phyloP scores from a whole-genome alignment of 2,113 vertebrate genomes.

The Dasypus novemcinctus region DNA sequence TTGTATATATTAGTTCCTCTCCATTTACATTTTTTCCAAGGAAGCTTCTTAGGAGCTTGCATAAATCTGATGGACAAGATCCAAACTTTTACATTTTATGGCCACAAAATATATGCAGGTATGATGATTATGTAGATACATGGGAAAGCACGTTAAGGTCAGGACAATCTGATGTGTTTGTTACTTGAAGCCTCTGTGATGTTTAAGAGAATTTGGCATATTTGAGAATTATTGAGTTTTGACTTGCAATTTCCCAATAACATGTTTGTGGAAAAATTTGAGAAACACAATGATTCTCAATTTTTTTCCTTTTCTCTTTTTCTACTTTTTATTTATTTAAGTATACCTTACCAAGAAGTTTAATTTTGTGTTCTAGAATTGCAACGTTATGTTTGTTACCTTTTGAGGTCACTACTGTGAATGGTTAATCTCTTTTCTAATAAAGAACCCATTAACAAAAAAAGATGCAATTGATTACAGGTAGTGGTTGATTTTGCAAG shows the following conservation, averaged over 20 bases:
- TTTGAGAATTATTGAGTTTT: constrained; percentile 30
- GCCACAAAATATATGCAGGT: background rate
- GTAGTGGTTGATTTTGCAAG: background rate
- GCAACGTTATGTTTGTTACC: too few relatives aligned
- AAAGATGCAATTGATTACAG: background rate
- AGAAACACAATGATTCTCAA: too few relatives aligned
- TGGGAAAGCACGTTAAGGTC: background rate
- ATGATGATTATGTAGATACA: background rate
- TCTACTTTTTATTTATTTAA: too few relatives aligned
- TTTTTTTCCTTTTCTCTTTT: too few relatives aligned
- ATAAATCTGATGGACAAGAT: constrained; percentile 25
- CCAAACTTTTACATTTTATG: background rate
- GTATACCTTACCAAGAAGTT: too few relatives aligned
- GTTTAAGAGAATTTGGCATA: background rate
- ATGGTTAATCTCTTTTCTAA: too few relatives aligned
- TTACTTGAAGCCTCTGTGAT: background rate
- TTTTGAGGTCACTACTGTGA: too few relatives aligned
- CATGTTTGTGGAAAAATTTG: background rate
- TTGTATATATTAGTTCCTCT: constrained; percentile 9
- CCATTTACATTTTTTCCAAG: background rate
- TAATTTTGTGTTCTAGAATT: too few relatives aligned
- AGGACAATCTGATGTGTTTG: background rate
- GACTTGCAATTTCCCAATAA: background rate
- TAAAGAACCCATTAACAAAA: too few relatives aligned
- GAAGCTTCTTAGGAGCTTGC: background rate